Evolutionary conservation across 2,888 invertebrate genomes (phyloP).

Genomic region (Ferrisia virgata): DNA sequence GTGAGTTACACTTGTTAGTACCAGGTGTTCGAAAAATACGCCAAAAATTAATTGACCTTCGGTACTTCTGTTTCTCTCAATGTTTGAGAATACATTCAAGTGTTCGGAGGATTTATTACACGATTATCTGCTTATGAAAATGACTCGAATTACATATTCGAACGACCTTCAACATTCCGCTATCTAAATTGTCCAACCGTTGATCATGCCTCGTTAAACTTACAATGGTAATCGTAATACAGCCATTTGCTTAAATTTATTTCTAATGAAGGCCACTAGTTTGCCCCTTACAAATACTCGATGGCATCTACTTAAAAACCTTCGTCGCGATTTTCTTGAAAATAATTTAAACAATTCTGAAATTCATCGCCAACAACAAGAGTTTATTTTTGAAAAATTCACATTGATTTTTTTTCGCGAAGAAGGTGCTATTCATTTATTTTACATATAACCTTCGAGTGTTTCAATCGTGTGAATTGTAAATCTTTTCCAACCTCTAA

Average conservation of each 20-base stretch:
- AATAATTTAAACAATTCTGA: too few species aligned
- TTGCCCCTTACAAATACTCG: background rate
- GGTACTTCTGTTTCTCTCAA: background rate
- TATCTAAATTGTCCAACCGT: background rate
- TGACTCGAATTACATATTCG: background rate
- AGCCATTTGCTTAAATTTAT: background rate
- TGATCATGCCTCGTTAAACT: background rate
- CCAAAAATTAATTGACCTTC: background rate
- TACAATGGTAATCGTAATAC: background rate
- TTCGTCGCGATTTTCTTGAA: background rate
- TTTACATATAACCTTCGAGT: too few species aligned
- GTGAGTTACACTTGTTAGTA: too few species aligned
- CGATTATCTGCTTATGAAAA: background rate
- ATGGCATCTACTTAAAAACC: background rate
- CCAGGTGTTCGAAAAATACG: background rate
- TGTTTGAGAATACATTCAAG: background rate
- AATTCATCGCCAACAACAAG: too few species aligned
- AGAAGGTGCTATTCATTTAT: too few species aligned
- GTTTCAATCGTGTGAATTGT: too few species aligned
- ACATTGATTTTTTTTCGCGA: too few species aligned
- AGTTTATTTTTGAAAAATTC: too few species aligned
- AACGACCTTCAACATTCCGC: background rate
- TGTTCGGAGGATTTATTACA: background rate
- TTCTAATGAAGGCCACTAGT: background rate
- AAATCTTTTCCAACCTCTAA: too few species aligned